Evolutionary conservation across 2,888 invertebrate species (phyloP).

Genomic region (Aporophyla lueneburgensis): DNA sequence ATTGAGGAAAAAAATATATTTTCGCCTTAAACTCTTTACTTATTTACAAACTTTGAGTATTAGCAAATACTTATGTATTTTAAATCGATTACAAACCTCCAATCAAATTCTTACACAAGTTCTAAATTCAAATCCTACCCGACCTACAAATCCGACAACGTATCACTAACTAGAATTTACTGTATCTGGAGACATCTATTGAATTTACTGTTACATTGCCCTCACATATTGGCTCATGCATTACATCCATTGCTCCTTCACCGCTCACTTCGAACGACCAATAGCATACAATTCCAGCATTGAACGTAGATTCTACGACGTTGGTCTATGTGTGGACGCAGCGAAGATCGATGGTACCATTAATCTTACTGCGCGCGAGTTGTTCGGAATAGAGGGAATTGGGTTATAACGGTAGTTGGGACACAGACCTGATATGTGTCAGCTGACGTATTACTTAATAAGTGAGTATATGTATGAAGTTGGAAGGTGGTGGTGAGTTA

Average conservation of each 20-base stretch:
- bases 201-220: conserved; percentile 52
- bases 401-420: conserved; percentile 53
- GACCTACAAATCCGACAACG: conserved; percentile 30
- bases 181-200: conserved; percentile 42
- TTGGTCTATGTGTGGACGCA: conserved; percentile 12
- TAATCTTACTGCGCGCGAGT: conserved; percentile 57
- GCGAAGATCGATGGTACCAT: conserved; percentile 56
- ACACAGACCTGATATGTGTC: conserved; percentile 25
- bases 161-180: conserved; percentile 43
- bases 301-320: conserved; percentile 26
- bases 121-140: conserved; percentile 4
- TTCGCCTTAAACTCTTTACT: neutral
- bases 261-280: neutral
- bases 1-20: neutral
- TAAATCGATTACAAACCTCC: neutral
- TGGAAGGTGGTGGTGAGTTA: too few species aligned
- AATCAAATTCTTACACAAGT: conserved; percentile 1
- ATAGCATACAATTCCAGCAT: conserved; percentile 15
- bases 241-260: conserved; percentile 27
- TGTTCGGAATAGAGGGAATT: conserved; percentile 51
- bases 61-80: neutral
- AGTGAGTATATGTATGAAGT: neutral
- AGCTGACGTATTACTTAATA: neutral
- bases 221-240: conserved; percentile 44
- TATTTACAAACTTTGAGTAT: neutral